Evolutionary conservation across 2,797 vertebrate genomes (phyloP), one percentile per base, ranked within the genome.

Genomic region (Poeciliopsis infans): DNA sequence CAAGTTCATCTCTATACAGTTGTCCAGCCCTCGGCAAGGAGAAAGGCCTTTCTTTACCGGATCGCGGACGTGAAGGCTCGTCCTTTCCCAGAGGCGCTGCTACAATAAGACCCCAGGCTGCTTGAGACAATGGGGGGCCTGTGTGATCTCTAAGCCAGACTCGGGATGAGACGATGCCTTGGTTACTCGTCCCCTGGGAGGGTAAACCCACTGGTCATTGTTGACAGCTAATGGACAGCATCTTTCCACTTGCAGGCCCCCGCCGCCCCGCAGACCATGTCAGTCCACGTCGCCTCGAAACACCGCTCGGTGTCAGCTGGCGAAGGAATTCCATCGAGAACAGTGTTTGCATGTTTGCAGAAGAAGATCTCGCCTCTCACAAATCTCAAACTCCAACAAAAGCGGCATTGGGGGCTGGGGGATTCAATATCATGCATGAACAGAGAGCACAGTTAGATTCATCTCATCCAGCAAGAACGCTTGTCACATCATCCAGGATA

Each of bases 1-100:
- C 95, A 95, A 97, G 90, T 92, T 92, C 87, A 75, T 87, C 87
- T 84, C 90, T 90, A 39, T 86, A 85, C 87, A 96, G 96, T 97
- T 96, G 96, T 96, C 96, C 86, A 93, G 96, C 96, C 96, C 95
- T 93, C 93, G 93, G 94, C 94, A 91, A 95, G 97, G 96, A 97
- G 96, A 97, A 96, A 95, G 94, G 80, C 87, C 80, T 84, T 93
- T 93, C 89, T 93, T 87, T 76, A 78, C n/a, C 83, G 80, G 83
- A 82, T 78, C 84, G 73, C 76, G 69, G 82, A 89, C 87, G 79
- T 88, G 83, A 87, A 93, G 85, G 85, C 86, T 80, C 36, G 94
- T 96, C 97, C 96, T 96, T 94, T 91, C 90, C 87, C 92, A 94
- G 89, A 87, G 91, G 82, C 85, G 39, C 85, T 76, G 84, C 91